Base-by-base conservation (phyloP, 1,140 invertebrate genomes). In the Drosophila malerkotliana region DNA sequence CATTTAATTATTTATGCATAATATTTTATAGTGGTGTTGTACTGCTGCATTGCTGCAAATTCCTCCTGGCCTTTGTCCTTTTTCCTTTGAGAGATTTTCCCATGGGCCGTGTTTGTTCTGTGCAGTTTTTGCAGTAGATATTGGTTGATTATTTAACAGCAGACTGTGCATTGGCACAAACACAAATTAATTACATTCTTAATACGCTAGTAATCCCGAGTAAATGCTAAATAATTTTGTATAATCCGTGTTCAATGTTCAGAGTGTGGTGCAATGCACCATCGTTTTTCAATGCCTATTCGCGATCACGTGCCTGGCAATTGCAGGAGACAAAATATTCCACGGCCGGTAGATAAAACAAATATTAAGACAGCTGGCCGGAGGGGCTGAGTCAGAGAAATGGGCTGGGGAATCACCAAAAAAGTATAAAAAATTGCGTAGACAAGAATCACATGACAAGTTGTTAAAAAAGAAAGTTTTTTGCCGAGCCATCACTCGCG, bases 141-240 rank as follows among this genome's bases (percentile, higher is more conserved):
- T 72, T 58, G 39, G 56, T 78, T 71, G 67, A 79, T 87, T 67
- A 71, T 63, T 77, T 72, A 63, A 58, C 47, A 56, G 57, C 61
- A 44, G 57, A 37, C 59, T 62, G 61, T 69, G 57, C 57, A 81
- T 81, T 74, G 63, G 71, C 67, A 77, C 69, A 61, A 71, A 74
- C 77, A 72, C 62, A 68, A 82, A 88, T 88, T 77, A 85, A 82
- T 87, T 82, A 87, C 79, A 82, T 76, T 88, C 78, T 85, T 88
- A 85, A 85, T 79, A 49, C 60, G 71, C 30, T 66, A 61, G 64
- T 82, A 83, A 82, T 82, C 61, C 73, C 56, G 24, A 14, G 28
- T 60, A 28, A 34, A 52, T 45, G 60, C 75, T 84, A 83, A 83
- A 74, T 77, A 61, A 72, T 63, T 79, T 79, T 77, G 62, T 64